A percentile compares a stretch with the other conserved stretches of the same genome.
These are phyloP conservation scores for Athalia cordata DNA, from an alignment of 2,888 invertebrate species.

Conservation along the genomic window DNA sequence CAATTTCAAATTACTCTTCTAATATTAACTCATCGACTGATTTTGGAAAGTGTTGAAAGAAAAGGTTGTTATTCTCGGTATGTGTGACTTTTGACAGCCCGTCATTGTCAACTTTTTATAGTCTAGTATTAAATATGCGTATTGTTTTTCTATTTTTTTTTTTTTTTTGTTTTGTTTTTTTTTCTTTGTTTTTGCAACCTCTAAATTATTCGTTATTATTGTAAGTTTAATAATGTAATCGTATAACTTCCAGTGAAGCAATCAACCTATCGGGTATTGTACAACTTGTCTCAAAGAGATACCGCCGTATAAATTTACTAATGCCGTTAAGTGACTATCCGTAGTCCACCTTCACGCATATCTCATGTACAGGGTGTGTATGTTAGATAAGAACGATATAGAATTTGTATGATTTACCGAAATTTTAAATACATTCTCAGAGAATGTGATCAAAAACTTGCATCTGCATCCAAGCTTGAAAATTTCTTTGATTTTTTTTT, in stretches of 20 bases:
- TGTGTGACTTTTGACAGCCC: conserved; percentile 14
- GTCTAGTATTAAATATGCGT: conserved; percentile 25
- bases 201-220: conserved; percentile 59
- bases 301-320: background rate
- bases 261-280: conserved; percentile 23
- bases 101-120: conserved; percentile 33
- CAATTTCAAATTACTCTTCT: conserved; percentile 17
- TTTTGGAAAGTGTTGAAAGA: conserved; percentile 27
- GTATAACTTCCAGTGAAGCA: conserved; percentile 31
- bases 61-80: conserved; percentile 33
- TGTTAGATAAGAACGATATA: conserved; percentile 21
- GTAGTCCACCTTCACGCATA: conserved; percentile 36
- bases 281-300: conserved; percentile 17
- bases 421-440: conserved; percentile 3
- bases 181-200: conserved; percentile 52
- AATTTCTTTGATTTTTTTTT: conserved; percentile 14
- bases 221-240: conserved; percentile 1
- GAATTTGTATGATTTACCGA: conserved; percentile 23
- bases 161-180: conserved; percentile 39
- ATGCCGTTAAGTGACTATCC: conserved; percentile 27
- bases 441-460: background rate
- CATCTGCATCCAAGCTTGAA: background rate
- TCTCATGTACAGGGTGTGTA: conserved; percentile 39
- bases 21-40: conserved; percentile 33
- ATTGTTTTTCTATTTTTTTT: conserved; percentile 46